A percentile compares a stretch with the other conserved stretches of the same genome.
Evolutionary conservation across 2,113 vertebrate genomes (phyloP).

Genomic region (Rhadina sibilatrix): DNA sequence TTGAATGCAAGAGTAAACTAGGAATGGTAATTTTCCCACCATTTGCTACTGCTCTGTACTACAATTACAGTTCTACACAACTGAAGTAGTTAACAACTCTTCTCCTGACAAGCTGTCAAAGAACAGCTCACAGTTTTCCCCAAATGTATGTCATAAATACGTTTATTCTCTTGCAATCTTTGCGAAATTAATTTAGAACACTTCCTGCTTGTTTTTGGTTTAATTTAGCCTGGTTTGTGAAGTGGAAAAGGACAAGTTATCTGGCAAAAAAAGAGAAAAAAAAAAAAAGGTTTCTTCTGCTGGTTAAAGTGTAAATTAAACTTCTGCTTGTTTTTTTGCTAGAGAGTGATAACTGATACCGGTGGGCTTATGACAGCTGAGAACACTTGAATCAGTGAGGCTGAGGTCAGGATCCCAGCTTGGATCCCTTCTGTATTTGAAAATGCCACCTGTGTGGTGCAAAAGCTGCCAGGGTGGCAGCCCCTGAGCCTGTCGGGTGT

Average conservation of each 20-base stretch:
- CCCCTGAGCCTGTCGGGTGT: not conserved
- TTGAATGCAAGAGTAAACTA: constrained; percentile 50
- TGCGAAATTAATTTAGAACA: not conserved
- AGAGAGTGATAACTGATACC: not conserved
- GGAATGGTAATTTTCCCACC: constrained; percentile 62
- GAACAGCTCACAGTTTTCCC: not conserved
- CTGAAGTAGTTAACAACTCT: not conserved
- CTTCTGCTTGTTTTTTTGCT: not conserved
- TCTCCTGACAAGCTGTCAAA: constrained; percentile 14
- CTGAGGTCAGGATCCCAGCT: not conserved
- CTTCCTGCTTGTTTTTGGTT: not conserved
- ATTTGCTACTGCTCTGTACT: not conserved
- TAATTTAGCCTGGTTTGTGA: not conserved
- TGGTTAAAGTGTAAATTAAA: not conserved
- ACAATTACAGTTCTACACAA: not conserved
- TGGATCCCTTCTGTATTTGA: not conserved
- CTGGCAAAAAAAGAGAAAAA: not conserved
- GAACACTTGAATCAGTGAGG: not conserved
- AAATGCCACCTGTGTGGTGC: not conserved
- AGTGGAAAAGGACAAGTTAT: not conserved
- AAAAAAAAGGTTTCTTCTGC: not conserved
- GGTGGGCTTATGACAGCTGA: not conserved
- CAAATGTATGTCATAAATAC: not conserved
- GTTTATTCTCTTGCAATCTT: not conserved
- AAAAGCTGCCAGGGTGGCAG: not conserved